Evolutionary conservation across 2,113 vertebrate species (phyloP).

Genomic region (Saimiri boliviensis): DNA sequence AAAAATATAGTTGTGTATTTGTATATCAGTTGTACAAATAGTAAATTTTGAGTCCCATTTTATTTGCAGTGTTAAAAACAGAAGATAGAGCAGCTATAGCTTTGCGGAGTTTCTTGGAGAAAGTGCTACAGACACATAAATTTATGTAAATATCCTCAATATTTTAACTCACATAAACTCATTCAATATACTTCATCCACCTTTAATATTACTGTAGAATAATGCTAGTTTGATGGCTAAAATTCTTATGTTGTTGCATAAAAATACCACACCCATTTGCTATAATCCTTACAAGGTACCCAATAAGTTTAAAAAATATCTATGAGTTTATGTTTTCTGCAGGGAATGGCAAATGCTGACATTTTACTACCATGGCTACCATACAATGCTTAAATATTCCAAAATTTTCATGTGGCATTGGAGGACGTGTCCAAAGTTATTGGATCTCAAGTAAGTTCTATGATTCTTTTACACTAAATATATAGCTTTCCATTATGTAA

Average conservation of each 20-base stretch:
- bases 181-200: not conserved
- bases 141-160: not conserved
- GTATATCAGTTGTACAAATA: not conserved
- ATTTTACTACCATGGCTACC: not conserved
- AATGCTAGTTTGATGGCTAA: not conserved
- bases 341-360: not conserved
- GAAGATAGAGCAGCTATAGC: not conserved
- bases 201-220: not conserved
- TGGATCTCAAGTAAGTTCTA: not conserved
- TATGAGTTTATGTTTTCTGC: not conserved
- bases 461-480: not conserved
- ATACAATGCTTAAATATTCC: not conserved
- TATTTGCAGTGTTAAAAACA: not conserved
- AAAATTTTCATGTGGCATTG: not conserved
- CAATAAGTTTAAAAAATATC: not conserved
- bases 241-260: not conserved
- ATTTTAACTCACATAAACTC: not conserved
- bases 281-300: not conserved
- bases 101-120: not conserved
- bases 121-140: not conserved
- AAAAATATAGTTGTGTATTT: not conserved
- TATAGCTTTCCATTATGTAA: not conserved
- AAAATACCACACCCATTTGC: not conserved
- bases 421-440: not conserved
- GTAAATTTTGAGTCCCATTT: not conserved